Evolutionary conservation across 2,113 vertebrate genomes (phyloP).

Genomic region (Cryptoleucopteryx plumbea): DNA sequence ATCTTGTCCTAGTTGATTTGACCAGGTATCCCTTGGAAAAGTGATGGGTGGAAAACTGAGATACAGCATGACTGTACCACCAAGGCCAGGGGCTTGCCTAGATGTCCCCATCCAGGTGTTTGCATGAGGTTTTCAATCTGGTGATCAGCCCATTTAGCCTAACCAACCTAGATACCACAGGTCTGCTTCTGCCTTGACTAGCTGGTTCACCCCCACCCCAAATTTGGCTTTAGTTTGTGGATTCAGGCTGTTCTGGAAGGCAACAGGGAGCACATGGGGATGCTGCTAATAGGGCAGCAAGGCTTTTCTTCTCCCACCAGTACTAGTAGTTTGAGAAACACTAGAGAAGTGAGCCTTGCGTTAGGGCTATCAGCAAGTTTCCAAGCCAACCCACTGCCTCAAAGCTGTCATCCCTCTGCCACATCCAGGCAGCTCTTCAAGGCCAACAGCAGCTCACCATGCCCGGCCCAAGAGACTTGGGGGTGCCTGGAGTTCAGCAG

Average conservation of each 20-base stretch:
- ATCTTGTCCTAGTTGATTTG: not conserved
- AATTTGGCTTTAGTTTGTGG: not conserved
- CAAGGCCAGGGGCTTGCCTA: not conserved
- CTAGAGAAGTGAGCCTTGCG: not conserved
- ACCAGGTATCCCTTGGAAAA: not conserved
- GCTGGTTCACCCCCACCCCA: not conserved
- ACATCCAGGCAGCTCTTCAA: not conserved
- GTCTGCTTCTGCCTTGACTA: not conserved
- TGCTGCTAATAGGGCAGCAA: not conserved
- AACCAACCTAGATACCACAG: not conserved
- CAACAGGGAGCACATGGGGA: not conserved
- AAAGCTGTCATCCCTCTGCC: not conserved
- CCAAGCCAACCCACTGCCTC: not conserved
- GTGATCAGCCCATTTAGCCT: not conserved
- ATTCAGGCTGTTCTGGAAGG: not conserved
- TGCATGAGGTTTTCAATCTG: not conserved
- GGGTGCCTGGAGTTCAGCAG: not conserved
- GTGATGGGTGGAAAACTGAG: not conserved
- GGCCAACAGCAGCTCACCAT: not conserved
- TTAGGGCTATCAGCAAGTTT: not conserved
- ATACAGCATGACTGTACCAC: not conserved
- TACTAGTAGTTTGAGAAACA: not conserved
- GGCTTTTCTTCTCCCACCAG: not conserved
- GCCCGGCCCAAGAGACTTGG: not conserved
- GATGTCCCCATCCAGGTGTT: not conserved